phyloP scores from a whole-genome alignment of 2,113 vertebrate species.

The Agapornis roseicollis region DNA sequence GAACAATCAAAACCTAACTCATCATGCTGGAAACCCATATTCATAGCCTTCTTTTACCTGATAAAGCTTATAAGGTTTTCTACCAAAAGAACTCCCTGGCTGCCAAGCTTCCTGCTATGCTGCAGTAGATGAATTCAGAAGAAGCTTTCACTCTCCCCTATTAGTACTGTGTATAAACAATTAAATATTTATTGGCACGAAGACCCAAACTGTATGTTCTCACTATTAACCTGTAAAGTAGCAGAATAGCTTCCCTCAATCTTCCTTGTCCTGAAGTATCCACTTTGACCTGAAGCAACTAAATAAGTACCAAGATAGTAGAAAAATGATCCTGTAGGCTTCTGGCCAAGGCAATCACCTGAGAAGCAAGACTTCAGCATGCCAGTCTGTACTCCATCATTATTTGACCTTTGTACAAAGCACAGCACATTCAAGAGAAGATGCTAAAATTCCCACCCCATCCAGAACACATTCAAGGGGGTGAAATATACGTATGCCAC shows the following conservation, averaged over 20 bases:
- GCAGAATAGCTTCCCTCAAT: neutral
- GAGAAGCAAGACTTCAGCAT: neutral
- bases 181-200: neutral
- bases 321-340: neutral
- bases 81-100: neutral
- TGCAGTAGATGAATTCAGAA: neutral
- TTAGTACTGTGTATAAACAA: neutral
- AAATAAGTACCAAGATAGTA: neutral
- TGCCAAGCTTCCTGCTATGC: neutral
- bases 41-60: neutral
- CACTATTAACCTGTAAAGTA: neutral
- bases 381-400: neutral
- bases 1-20: neutral
- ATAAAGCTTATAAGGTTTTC: neutral
- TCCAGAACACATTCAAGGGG: neutral
- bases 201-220: neutral
- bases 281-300: neutral
- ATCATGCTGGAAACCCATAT: neutral
- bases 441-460: neutral
- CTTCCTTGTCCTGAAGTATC: neutral
- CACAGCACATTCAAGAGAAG: neutral
- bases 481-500: neutral
- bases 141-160: neutral
- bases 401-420: neutral
- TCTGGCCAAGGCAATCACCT: neutral